Evolutionary conservation across 2,888 invertebrate species (phyloP).

Genomic region (Amaurobius ferox): DNA sequence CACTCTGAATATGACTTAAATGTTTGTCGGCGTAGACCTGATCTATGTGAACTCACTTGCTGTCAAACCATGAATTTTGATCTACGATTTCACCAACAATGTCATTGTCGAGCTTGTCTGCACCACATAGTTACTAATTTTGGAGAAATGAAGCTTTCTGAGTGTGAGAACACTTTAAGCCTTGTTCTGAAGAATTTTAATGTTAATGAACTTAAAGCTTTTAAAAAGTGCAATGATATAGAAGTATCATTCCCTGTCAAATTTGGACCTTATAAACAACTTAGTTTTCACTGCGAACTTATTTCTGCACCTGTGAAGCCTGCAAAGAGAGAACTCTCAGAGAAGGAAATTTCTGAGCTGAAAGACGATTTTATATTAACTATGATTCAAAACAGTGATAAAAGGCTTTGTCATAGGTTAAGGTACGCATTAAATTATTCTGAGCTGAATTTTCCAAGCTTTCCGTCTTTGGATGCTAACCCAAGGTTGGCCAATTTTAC

Average conservation of each 20-base stretch:
- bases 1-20: slow-evolving; percentile 29
- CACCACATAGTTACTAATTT: slow-evolving; percentile 41
- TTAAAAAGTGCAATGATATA: slow-evolving; percentile 47
- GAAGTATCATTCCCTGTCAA: slow-evolving; percentile 64
- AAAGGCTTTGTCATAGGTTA: slow-evolving; percentile 71
- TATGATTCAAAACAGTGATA: slow-evolving; percentile 72
- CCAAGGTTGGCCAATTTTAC: slow-evolving; percentile 73
- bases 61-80: slow-evolving; percentile 49
- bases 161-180: slow-evolving; percentile 64
- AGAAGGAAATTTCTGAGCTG: slow-evolving; percentile 46
- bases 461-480: slow-evolving; percentile 32
- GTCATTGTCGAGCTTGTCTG: slow-evolving; percentile 57
- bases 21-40: slow-evolving; percentile 37
- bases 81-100: slow-evolving; percentile 17
- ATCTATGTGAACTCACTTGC: slow-evolving; percentile 61
- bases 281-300: slow-evolving; percentile 58
- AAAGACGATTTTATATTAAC: slow-evolving; percentile 73
- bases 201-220: slow-evolving; percentile 36
- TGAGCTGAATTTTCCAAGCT: slow-evolving; percentile 73
- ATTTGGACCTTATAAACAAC: slow-evolving; percentile 56
- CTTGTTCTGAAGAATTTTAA: slow-evolving; percentile 49
- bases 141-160: slow-evolving; percentile 58
- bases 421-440: slow-evolving; percentile 73
- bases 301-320: not conserved
- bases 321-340: slow-evolving; percentile 15